These are phyloP conservation scores for Hemiscyllium ocellatum DNA, from an alignment of 2,113 vertebrate genomes.

Conservation along the genomic window DNA sequence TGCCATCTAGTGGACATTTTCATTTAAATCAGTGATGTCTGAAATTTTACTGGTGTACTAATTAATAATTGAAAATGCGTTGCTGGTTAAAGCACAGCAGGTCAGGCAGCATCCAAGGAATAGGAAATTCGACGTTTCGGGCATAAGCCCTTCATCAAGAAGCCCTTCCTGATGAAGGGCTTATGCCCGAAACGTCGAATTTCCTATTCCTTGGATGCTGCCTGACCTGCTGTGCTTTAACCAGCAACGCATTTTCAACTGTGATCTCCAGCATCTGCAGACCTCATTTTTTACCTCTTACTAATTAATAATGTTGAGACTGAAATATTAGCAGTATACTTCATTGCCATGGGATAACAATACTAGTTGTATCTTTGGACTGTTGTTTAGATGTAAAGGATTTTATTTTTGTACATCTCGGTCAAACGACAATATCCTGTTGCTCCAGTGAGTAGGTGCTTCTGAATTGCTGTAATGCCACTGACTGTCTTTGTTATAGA, in stretches of 20 bases:
- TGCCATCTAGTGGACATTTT: not conserved
- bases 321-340: not conserved
- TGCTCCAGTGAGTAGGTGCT: not conserved
- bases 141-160: too few species aligned
- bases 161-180: too few species aligned
- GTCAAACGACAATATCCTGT: not conserved
- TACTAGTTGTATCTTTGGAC: not conserved
- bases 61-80: too few species aligned
- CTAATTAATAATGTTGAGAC: not conserved
- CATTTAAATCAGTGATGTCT: not conserved
- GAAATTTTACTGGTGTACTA: not conserved
- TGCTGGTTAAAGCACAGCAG: too few species aligned
- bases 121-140: too few species aligned
- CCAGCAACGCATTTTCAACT: too few species aligned
- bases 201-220: too few species aligned
- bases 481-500: not conserved
- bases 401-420: not conserved
- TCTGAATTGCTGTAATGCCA: not conserved
- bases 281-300: too few species aligned
- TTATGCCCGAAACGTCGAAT: too few species aligned
- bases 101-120: too few species aligned
- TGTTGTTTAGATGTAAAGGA: not conserved
- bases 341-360: not conserved
- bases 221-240: too few species aligned
- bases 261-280: too few species aligned